Base-by-base conservation (phyloP, 2,888 invertebrate genomes). In the Rhingia campestris region DNA sequence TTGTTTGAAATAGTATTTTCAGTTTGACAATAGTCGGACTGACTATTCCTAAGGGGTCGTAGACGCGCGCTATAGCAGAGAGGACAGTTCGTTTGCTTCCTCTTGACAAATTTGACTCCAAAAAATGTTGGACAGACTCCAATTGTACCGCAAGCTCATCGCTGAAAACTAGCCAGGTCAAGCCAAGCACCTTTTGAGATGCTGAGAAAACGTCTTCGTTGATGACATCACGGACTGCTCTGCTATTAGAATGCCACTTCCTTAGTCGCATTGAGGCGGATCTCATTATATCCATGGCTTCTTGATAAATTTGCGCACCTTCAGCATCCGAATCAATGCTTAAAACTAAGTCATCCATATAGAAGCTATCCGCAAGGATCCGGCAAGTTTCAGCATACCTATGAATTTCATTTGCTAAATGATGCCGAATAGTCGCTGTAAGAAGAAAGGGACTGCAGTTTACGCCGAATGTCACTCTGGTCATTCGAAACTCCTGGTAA, bases 241-340 rank as follows among this genome's bases (percentile, higher is more conserved):
- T n/a, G 32, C 69, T 51, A 51, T 58, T 69, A 6, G 67, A 59
- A n/a, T 80, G 74, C 61, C 69, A 74, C 9, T 81, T 81, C 10
- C 69, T 39, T 1, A 75, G 49, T 1, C 54, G 61, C 54, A 81
- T 81, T 10, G 53, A 33, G 22, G 66, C 61, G 14, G 35, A 39
- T 3, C 6, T 56, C 64, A 81, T 66, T n/a, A 81, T 41, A 22
- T 43, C n/a, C n/a, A 49, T 49, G 10, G 76, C 76, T 51, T 77
- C 61, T 22, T 53, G 32, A 30, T 70, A 4, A 22, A 72, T 43
- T n/a, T n/a, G 22, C 7, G 45, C 39, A 33, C 58, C 76, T 12
- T 63, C 41, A 30, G 61, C 75, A 12, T 81, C 58, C 2, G 53
- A 45, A 12, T 81, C 69, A 6, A 69, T 41, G 7, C 66, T 66